These are phyloP conservation scores for Cheirogaleus medius DNA, from an alignment of 2,113 vertebrate genomes.

Conservation along the genomic window DNA sequence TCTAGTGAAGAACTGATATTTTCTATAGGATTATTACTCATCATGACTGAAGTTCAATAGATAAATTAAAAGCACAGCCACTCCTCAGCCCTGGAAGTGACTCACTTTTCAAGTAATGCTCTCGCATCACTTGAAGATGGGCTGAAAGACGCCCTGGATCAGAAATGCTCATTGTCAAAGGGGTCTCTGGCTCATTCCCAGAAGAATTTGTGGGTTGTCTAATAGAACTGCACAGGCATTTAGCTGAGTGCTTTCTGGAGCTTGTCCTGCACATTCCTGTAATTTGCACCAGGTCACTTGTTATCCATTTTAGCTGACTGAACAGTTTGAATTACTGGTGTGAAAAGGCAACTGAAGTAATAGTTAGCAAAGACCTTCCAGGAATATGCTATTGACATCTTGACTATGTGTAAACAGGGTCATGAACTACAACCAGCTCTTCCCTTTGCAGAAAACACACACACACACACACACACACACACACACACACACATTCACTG, in stretches of 20 bases:
- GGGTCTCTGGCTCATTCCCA: conserved; percentile 13
- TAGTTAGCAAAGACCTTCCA: conserved; percentile 61
- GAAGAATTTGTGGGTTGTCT: conserved; percentile 64
- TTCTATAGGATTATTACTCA: conserved; percentile 64
- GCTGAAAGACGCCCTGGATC: conserved; percentile 31
- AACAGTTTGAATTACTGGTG: conserved; percentile 39
- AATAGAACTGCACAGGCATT: conserved; percentile 48
- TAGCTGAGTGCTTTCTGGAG: conserved; percentile 72
- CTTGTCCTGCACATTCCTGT: conserved; percentile 73
- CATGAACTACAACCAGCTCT: conserved; percentile 15
- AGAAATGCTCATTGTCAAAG: not conserved
- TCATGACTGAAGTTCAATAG: conserved; percentile 71
- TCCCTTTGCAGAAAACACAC: not conserved
- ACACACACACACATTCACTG: not conserved
- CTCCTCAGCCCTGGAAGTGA: conserved; percentile 62
- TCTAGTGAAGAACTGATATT: conserved; percentile 54
- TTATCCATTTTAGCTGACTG: conserved; percentile 77
- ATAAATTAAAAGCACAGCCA: conserved; percentile 67
- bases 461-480: not conserved
- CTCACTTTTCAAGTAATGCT: conserved; percentile 52
- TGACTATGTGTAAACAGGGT: conserved; percentile 38
- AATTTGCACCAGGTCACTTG: conserved; percentile 71
- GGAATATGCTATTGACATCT: conserved; percentile 26
- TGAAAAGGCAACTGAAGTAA: conserved; percentile 54
- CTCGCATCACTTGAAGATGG: not conserved